These are phyloP conservation scores for Etheostoma nigrum DNA, from an alignment of 2,797 vertebrate species.

Conservation along the genomic window DNA sequence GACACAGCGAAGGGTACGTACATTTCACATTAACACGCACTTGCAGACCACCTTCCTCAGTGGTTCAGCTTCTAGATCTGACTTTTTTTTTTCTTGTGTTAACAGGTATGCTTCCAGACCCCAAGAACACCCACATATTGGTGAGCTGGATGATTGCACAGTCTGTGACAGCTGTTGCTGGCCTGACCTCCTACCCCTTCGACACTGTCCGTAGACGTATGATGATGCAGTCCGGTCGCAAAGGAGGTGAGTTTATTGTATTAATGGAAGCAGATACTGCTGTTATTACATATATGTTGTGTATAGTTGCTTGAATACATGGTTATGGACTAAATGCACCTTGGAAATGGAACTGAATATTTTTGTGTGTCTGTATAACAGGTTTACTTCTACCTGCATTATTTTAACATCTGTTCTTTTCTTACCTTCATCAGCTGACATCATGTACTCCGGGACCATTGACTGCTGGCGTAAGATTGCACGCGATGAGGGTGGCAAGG, in stretches of 20 bases:
- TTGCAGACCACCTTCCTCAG: not conserved
- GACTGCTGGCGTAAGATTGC: conserved; percentile 97
- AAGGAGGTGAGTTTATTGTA: conserved; percentile 81
- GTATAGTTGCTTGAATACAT: not conserved
- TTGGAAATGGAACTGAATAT: not conserved
- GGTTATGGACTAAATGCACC: not conserved
- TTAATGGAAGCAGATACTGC: not conserved
- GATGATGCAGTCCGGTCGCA: conserved; percentile 98
- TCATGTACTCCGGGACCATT: conserved; percentile 93
- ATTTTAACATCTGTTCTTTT: not conserved
- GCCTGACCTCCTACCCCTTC: conserved; percentile 93
- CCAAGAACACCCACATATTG: conserved; percentile 91
- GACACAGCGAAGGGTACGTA: conserved; percentile 93
- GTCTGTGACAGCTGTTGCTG: conserved; percentile 90
- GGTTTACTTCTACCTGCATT: not conserved
- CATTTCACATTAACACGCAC: accelerated
- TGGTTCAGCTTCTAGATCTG: not conserved
- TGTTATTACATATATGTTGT: too few relatives aligned
- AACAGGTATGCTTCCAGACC: conserved; percentile 94
- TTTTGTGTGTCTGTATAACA: not conserved
- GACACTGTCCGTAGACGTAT: conserved; percentile 94
- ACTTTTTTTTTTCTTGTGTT: not conserved
- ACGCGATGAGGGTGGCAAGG: conserved; percentile 90
- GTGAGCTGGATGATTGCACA: conserved; percentile 98
- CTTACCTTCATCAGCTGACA: conserved; percentile 79